Percentiles rank a stretch among this genome's conserved stretches.
Evolutionary conservation across 2,797 vertebrate species (phyloP).

Genomic region (Diplodus puntazzo): DNA sequence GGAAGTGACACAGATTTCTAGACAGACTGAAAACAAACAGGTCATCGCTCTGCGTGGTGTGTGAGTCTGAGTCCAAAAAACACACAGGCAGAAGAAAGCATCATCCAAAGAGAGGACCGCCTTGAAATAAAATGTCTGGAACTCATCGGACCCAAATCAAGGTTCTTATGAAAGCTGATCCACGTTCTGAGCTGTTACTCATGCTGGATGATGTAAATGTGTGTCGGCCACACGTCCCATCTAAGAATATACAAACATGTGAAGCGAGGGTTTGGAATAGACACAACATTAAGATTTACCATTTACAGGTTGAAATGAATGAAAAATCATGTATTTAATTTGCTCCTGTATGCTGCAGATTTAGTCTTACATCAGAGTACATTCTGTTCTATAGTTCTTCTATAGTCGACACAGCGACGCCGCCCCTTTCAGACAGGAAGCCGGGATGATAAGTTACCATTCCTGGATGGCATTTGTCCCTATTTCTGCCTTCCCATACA

Average conservation of each 20-base stretch:
- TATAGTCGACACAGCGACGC: neutral
- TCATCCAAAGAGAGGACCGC: slow-evolving; percentile 25
- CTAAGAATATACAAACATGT: slow-evolving; percentile 28
- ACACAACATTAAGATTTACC: neutral
- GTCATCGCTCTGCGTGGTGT: slow-evolving; percentile 5
- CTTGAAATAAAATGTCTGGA: slow-evolving; percentile 35
- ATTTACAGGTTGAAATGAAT: slow-evolving; percentile 29
- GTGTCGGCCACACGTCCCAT: slow-evolving; percentile 17
- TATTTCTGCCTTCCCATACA: slow-evolving; percentile 1
- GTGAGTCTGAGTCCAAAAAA: neutral
- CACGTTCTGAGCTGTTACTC: slow-evolving; percentile 35
- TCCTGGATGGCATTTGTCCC: slow-evolving; percentile 21
- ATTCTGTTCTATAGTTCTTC: neutral
- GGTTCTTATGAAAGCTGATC: slow-evolving; percentile 29
- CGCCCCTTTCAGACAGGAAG: slow-evolving; percentile 25
- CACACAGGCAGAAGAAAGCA: slow-evolving; percentile 9
- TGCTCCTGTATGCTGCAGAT: slow-evolving; percentile 14
- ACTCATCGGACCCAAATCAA: slow-evolving; percentile 54
- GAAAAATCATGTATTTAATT: slow-evolving; percentile 1
- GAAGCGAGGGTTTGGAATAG: neutral
- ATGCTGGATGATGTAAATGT: slow-evolving; percentile 32
- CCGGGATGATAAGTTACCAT: slow-evolving; percentile 20
- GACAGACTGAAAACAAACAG: slow-evolving; percentile 39
- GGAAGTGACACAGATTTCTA: slow-evolving; percentile 40
- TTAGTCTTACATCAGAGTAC: neutral